Percentiles rank a stretch among this genome's conserved stretches.
These are phyloP conservation scores for Hippocampus barbouri DNA, from an alignment of 2,113 vertebrate species.

Conservation along the genomic window DNA sequence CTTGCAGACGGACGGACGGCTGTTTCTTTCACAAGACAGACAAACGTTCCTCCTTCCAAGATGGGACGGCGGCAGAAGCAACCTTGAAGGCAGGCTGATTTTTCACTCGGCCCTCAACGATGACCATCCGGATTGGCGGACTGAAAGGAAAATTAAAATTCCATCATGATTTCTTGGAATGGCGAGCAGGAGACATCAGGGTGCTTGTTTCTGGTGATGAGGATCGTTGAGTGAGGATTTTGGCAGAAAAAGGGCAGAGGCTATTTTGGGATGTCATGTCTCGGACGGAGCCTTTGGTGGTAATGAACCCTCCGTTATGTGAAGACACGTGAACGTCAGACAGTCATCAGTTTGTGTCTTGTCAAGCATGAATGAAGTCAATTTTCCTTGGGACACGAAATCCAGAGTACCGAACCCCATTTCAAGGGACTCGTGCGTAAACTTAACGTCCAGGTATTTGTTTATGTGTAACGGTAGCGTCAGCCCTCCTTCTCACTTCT, in stretches of 20 bases:
- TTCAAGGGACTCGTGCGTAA: conserved; percentile 2
- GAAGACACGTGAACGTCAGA: conserved; percentile 9
- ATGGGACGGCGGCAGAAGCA: conserved; percentile 31
- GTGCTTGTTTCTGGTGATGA: conserved; percentile 50
- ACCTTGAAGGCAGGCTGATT: conserved; percentile 17
- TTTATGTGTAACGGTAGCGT: conserved; percentile 7
- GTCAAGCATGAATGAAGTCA: neutral
- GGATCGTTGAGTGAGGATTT: conserved; percentile 34
- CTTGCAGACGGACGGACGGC: conserved; percentile 10
- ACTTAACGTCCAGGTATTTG: neutral
- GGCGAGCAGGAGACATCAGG: conserved; percentile 29
- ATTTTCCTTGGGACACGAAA: neutral
- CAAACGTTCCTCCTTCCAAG: conserved; percentile 35
- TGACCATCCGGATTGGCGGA: conserved; percentile 41
- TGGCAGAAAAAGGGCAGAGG: conserved; percentile 33
- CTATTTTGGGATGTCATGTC: conserved; percentile 57
- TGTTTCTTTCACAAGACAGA: conserved; percentile 1
- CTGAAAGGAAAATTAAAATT: conserved; percentile 16
- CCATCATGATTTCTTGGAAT: conserved; percentile 48
- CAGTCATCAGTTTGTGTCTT: neutral
- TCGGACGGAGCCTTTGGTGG: conserved; percentile 24
- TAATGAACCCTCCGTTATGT: conserved; percentile 29
- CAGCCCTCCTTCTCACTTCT: neutral
- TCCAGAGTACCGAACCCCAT: neutral
- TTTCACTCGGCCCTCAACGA: conserved; percentile 38